These are phyloP conservation scores for Drosophila mulleri DNA, from an alignment of 2,888 invertebrate genomes.

Conservation along the genomic window DNA sequence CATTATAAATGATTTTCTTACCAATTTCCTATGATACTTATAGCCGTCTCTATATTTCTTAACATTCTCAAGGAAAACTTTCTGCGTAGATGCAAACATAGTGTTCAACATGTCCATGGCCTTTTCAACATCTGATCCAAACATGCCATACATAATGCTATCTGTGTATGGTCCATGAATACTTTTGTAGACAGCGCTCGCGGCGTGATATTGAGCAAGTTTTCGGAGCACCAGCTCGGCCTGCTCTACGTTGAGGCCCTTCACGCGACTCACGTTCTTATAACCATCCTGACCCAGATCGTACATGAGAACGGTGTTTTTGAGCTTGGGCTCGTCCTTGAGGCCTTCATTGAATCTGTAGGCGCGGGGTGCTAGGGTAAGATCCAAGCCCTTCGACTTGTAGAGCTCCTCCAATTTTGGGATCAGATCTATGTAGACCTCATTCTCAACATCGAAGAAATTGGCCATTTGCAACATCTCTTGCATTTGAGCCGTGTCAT, in stretches of 20 bases:
- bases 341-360: constrained; percentile 49
- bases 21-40: constrained; percentile 64
- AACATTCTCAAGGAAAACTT: constrained; percentile 47
- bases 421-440: constrained; percentile 63
- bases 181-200: constrained; percentile 66
- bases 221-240: constrained; percentile 74
- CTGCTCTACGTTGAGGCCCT: constrained; percentile 78
- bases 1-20: constrained; percentile 17
- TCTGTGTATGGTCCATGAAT: constrained; percentile 57
- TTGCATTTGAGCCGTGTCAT: constrained; percentile 54
- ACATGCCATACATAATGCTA: constrained; percentile 27
- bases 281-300: constrained; percentile 77
- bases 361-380: constrained; percentile 60
- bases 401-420: constrained; percentile 74
- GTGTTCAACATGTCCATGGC: constrained; percentile 24
- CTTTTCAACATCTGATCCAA: constrained; percentile 27
- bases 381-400: constrained; percentile 51
- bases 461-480: constrained; percentile 59
- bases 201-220: constrained; percentile 83
- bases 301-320: constrained; percentile 73
- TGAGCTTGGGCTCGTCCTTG: constrained; percentile 49
- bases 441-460: constrained; percentile 68
- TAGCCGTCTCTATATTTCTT: constrained; percentile 50
- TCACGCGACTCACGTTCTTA: constrained; percentile 75
- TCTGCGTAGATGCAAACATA: constrained; percentile 31